Conservation (phyloP, 2,888 invertebrate genomes). For the Kuschelorhynchus macadamiae region DNA sequence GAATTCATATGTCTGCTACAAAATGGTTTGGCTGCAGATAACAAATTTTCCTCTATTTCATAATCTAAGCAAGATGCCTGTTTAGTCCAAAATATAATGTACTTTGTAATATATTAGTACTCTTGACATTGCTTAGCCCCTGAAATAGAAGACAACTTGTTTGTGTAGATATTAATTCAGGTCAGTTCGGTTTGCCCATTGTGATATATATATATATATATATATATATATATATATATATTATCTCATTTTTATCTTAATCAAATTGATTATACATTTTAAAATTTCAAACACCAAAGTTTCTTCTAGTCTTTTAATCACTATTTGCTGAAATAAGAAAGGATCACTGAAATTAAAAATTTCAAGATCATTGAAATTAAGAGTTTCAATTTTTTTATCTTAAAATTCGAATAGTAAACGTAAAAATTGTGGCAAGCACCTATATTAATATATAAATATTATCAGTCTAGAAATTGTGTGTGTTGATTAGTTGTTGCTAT, state of each 20-base stretch:
- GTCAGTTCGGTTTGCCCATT: conserved; percentile 68
- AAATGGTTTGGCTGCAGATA: conserved; percentile 48
- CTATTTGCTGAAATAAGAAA: too few species aligned
- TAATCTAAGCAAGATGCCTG: conserved; percentile 8
- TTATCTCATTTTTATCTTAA: conserved; percentile 21
- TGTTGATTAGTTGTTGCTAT: too few species aligned
- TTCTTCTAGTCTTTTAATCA: too few species aligned
- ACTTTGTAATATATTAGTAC: background rate
- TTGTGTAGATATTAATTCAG: conserved; percentile 52
- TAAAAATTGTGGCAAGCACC: too few species aligned
- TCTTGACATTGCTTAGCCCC: conserved; percentile 13
- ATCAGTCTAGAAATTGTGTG: too few species aligned
- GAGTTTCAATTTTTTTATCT: too few species aligned
- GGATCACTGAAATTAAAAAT: too few species aligned
- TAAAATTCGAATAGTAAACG: too few species aligned
- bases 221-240: too few species aligned
- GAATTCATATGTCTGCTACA: conserved; percentile 53
- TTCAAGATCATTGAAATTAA: too few species aligned
- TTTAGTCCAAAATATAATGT: background rate
- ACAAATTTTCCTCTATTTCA: conserved; percentile 21
- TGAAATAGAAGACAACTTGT: background rate
- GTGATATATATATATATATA: conserved; percentile 67
- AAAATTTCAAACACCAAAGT: too few species aligned
- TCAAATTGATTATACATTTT: background rate
- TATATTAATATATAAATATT: too few species aligned